A percentile compares a stretch with the other conserved stretches of the same genome.
Evolutionary conservation across 2,888 invertebrate species (phyloP).

Genomic region (Eurytoma californica): DNA sequence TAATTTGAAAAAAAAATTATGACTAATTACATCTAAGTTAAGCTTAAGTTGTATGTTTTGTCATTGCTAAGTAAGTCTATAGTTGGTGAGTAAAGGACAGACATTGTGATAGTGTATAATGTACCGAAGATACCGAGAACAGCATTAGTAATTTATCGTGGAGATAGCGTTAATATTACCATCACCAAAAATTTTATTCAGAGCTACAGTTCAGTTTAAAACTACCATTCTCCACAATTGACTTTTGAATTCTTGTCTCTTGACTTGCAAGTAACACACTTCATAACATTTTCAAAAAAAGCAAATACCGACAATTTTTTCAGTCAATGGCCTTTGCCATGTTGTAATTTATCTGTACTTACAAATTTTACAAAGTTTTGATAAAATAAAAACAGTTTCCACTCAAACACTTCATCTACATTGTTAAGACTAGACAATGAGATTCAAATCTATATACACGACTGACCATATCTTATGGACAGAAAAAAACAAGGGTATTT

Average conservation of each 20-base stretch:
- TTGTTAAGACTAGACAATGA: constrained; percentile 16
- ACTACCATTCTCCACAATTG: constrained; percentile 30
- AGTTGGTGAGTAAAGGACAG: constrained; percentile 53
- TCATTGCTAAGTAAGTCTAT: constrained; percentile 37
- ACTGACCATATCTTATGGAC: constrained; percentile 62
- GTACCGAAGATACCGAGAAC: constrained; percentile 71
- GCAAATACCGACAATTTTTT: neutral
- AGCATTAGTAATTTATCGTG: constrained; percentile 70
- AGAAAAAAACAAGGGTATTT: constrained; percentile 60
- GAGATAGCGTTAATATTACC: constrained; percentile 70
- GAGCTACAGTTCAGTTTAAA: constrained; percentile 50
- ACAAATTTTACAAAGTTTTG: constrained; percentile 1
- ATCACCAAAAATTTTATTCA: constrained; percentile 71
- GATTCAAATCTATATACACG: constrained; percentile 50
- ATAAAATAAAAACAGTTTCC: constrained; percentile 18
- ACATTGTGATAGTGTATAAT: constrained; percentile 60
- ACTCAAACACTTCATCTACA: constrained; percentile 13
- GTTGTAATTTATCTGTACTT: constrained; percentile 18
- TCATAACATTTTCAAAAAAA: constrained; percentile 39
- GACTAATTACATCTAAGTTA: constrained; percentile 45
- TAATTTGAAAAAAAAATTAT: constrained; percentile 37
- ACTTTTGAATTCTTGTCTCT: constrained; percentile 47
- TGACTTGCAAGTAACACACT: constrained; percentile 50
- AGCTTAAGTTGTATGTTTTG: constrained; percentile 44
- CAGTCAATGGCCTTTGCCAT: neutral